A percentile compares a stretch with the other conserved stretches of the same genome.
These are phyloP conservation scores for Agrochola lychnidis DNA, from an alignment of 2,888 invertebrate genomes.

Conservation along the genomic window DNA sequence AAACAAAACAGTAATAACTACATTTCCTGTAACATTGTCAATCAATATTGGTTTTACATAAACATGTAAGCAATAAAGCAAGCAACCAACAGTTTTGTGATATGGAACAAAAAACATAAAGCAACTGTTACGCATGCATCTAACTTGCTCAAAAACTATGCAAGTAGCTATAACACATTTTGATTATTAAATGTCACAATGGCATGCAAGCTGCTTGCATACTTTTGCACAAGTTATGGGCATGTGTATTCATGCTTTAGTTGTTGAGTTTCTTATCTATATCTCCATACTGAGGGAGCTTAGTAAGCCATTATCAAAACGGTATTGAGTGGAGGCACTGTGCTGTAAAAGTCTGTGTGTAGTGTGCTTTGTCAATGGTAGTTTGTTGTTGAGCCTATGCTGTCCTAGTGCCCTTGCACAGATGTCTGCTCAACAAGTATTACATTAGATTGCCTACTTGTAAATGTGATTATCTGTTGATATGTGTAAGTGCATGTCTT, in stretches of 20 bases:
- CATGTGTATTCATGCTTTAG: constrained; percentile 1
- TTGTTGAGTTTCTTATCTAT: constrained; percentile 10
- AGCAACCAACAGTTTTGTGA: background rate
- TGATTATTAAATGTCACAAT: background rate
- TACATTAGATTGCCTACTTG: constrained; percentile 8
- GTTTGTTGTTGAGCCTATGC: constrained; percentile 5
- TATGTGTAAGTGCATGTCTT: constrained; percentile 17
- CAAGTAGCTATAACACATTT: background rate
- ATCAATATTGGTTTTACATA: constrained; percentile 23
- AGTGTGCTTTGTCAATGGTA: constrained; percentile 16
- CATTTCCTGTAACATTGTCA: constrained; percentile 23
- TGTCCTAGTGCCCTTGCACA: background rate
- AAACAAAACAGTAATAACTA: constrained; percentile 21
- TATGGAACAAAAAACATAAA: constrained; percentile 1
- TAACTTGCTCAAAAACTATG: constrained; percentile 11
- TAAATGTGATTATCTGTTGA: background rate
- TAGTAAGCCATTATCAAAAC: constrained; percentile 11
- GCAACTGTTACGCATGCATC: background rate
- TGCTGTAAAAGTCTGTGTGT: constrained; percentile 9
- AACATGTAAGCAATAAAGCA: background rate
- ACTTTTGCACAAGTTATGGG: background rate
- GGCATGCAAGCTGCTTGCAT: background rate
- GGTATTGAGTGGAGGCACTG: constrained; percentile 1
- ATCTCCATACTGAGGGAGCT: constrained; percentile 1
- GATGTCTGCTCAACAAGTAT: constrained; percentile 4